Base-by-base conservation (phyloP, 1,140 invertebrate genomes). In the Micrasema minimum region DNA sequence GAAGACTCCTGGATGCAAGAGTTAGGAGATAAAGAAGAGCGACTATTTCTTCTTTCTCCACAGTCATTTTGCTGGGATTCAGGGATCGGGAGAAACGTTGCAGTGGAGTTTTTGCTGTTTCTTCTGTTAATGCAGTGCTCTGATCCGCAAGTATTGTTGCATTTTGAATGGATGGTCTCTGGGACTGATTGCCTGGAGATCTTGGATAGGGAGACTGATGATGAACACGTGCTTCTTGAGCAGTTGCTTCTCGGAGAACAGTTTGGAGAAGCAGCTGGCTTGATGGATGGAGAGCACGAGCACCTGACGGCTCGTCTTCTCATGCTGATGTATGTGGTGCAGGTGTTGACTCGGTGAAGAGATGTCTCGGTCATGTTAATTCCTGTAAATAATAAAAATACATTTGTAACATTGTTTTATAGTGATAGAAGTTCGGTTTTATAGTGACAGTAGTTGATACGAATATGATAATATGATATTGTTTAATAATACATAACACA, bases 311-410 rank as follows among this genome's bases (percentile, higher is more conserved):
- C 70, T 18, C 70, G 35, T 31, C 64, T 67, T 23, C 70, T 57
- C 10, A 75, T 14, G 38, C 74, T 86, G 59, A 90, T 83, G 80
- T 89, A 90, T 0, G 88, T 89, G 64, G 87, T 88, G 74, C 83
- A 87, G 9, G 89, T 90, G 78, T 90, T 90, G 74, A 87, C 86
- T 71, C 88, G 81, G 66, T 88, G 85, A 11, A 90, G 80, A 55
- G 84, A 78, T 23, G 85, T 85, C 72, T 87, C 82, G 72, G 85
- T 84, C 23, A 82, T 82, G 23, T 79, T 80, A 62, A 84, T 80
- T 51, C 70, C 75, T 72, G 43, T 48, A 57, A 69, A 51, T 38
- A 59, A 59, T 7, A 59, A 38, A 14, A 59, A 22, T 11, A 14
- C 10, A 31, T 20, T 51, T n/a, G n/a, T n/a, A n/a, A n/a, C n/a